Evolutionary conservation across 2,888 invertebrate species (phyloP), one percentile per base, ranked within the genome.

Genomic region (Aphidius colemani): DNA sequence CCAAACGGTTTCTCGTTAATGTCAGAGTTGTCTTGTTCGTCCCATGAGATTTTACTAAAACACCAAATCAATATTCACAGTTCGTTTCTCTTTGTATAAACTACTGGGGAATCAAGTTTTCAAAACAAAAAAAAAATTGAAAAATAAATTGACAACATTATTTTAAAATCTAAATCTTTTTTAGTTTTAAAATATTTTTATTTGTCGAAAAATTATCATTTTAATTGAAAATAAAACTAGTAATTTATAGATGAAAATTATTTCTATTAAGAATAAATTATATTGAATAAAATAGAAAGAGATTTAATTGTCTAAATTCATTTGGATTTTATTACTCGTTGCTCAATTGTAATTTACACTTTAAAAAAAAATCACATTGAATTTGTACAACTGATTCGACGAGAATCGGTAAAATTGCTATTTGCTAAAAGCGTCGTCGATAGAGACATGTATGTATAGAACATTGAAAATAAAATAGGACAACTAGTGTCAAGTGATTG

Each of bases 401-500:
- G 18, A 13, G 55, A 61, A 49, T 49, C 44, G 53, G 56, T 39
- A 55, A 51, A 41, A 13, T 39, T 48, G 46, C 5, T 10, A 41
- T 10, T 39, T 48, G 46, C 5, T 10, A 7, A 18, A 30, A 53
- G 39, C 13, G 43, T 49, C 18, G 45, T 46, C 11, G 57, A 39
- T 39, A 46, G 46, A 13, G 13, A 18, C 1, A 30, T 30, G 5
- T 30, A 30, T 30, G 5, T 30, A 30, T 30, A 30, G 3, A 57
- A 30, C 57, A 39, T 18, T 18, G 13, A 18, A 61, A 61, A 61
- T 45, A 55, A 48, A 61, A 61, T 49, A 56, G 11, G 50, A 44
- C n/a, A 58, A 41, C 41, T 57, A 11, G 51, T 59, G 67, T 64
- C 64, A 67, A 70, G 68, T 69, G 69, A 70, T 69, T 66, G 70